Evolutionary conservation across 1,140 invertebrate genomes (phyloP).

Genomic region (Trissolcus basalis): DNA sequence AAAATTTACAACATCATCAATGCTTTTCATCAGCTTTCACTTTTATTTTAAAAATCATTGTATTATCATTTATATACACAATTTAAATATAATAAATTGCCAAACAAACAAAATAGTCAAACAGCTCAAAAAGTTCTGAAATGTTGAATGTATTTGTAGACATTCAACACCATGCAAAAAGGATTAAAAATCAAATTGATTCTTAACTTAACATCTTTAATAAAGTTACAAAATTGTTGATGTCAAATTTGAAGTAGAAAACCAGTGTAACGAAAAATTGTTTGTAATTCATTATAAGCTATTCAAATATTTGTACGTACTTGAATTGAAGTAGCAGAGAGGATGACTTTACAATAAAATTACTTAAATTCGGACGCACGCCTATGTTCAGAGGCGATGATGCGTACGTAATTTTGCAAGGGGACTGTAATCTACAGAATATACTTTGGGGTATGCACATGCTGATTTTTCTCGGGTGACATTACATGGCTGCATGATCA

Average conservation of each 20-base stretch:
- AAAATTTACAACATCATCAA: neutral
- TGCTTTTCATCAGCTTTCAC: neutral
- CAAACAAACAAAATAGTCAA: too few relatives aligned
- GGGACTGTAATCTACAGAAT: conserved; percentile 63
- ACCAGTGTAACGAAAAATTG: too few relatives aligned
- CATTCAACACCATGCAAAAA: too few relatives aligned
- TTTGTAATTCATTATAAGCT: neutral
- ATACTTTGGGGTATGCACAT: conserved; percentile 42
- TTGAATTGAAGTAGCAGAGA: conserved; percentile 33
- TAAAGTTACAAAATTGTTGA: too few relatives aligned
- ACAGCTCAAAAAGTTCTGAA: too few relatives aligned
- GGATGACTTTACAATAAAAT: conserved; percentile 53
- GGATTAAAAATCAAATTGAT: too few relatives aligned
- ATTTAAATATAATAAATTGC: too few relatives aligned
- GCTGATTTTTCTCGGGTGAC: conserved; percentile 54
- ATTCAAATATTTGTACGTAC: neutral
- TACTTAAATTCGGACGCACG: conserved; percentile 31
- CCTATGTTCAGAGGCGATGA: conserved; percentile 63
- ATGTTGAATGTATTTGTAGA: too few relatives aligned
- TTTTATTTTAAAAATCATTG: too few relatives aligned
- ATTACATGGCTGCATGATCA: conserved; percentile 55
- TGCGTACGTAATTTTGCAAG: conserved; percentile 66
- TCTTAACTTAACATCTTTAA: too few relatives aligned
- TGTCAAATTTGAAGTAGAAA: too few relatives aligned
- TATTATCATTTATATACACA: too few relatives aligned